Conservation (phyloP, 2,113 vertebrate genomes). For the Paraplagusia blochii region DNA sequence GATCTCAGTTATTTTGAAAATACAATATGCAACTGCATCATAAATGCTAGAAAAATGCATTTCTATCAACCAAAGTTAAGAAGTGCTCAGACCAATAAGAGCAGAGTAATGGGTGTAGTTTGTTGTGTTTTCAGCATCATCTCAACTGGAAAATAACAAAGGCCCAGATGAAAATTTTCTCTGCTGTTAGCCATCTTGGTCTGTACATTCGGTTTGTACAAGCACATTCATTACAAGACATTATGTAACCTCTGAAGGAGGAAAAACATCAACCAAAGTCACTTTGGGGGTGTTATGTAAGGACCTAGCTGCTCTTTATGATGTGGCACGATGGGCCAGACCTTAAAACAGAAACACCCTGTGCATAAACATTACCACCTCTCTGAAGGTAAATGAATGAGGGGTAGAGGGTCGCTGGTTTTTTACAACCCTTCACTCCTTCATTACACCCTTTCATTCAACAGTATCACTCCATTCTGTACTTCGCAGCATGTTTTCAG, state of each 20-base stretch:
- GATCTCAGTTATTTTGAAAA: too few species aligned
- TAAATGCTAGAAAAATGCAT: too few species aligned
- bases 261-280: constrained; percentile 13
- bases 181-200: too few species aligned
- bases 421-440: constrained; percentile 37
- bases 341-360: constrained; percentile 9
- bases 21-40: too few species aligned
- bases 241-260: constrained; percentile 21
- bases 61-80: too few species aligned
- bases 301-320: constrained; percentile 13
- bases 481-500: constrained; percentile 56
- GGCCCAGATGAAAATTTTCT: too few species aligned
- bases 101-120: too few species aligned
- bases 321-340: constrained; percentile 18
- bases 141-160: too few species aligned
- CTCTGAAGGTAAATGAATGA: constrained; percentile 37
- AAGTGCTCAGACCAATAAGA: too few species aligned
- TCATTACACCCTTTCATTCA: constrained; percentile 35
- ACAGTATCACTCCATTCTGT: constrained; percentile 25
- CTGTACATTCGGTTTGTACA: too few species aligned
- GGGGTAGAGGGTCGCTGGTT: constrained; percentile 29
- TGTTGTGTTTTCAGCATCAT: too few species aligned
- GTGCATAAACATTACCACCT: constrained; percentile 40
- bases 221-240: constrained; percentile 18
- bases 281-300: not conserved